These are phyloP conservation scores for Chymomyza procnemis DNA, from an alignment of 2,888 invertebrate genomes.

Conservation along the genomic window DNA sequence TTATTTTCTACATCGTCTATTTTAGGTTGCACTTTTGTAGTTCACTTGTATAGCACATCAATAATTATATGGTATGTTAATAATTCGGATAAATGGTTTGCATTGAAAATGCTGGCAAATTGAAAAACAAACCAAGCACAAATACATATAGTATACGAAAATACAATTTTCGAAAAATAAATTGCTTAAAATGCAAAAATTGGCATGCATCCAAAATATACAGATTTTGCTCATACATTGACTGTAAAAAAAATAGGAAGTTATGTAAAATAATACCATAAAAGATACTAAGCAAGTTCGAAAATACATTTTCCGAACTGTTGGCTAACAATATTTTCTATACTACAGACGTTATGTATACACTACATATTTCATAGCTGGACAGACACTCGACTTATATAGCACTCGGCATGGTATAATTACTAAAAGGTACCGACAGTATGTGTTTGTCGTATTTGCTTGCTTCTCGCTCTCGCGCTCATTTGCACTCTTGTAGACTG, in stretches of 20 bases:
- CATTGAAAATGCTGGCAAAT: background rate
- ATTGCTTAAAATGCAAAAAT: slow-evolving; percentile 13
- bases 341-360: background rate
- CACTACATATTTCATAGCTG: too few species aligned
- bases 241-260: background rate
- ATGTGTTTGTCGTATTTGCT: too few species aligned
- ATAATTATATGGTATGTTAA: too few species aligned
- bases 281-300: background rate
- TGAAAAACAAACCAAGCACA: background rate
- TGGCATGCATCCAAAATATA: slow-evolving; percentile 34
- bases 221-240: background rate
- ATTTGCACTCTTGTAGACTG: too few species aligned
- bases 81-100: too few species aligned
- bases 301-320: background rate
- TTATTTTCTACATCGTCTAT: too few species aligned
- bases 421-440: too few species aligned
- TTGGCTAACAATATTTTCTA: background rate
- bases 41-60: too few species aligned
- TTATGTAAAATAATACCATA: background rate
- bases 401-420: too few species aligned
- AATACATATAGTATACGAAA: background rate
- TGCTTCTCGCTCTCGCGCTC: too few species aligned
- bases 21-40: too few species aligned
- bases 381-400: too few species aligned
- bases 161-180: slow-evolving; percentile 14